A percentile compares a stretch with the other conserved stretches of the same genome.
Conservation (phyloP, 2,888 invertebrate genomes). For the Clepsis dumicolana region DNA sequence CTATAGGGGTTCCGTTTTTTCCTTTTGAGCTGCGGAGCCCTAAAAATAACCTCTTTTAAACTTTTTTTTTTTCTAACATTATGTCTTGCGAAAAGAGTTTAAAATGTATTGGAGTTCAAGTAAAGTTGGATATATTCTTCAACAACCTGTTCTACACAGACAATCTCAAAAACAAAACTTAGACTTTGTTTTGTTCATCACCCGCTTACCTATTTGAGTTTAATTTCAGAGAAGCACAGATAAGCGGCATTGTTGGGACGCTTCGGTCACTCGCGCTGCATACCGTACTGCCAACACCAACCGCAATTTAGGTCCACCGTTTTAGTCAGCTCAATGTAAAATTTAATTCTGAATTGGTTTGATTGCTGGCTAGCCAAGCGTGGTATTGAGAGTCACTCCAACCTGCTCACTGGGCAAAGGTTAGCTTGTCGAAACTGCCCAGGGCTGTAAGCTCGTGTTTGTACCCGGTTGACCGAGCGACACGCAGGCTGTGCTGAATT, state of each 20-base stretch:
- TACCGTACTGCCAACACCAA: slow-evolving; percentile 15
- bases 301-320: slow-evolving; percentile 19
- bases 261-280: slow-evolving; percentile 25
- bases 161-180: background rate
- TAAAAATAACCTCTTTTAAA: too few species aligned
- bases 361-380: background rate
- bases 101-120: background rate
- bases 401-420: background rate
- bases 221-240: slow-evolving; percentile 14
- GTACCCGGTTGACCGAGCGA: background rate
- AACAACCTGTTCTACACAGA: background rate
- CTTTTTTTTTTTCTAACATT: too few species aligned
- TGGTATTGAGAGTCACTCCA: background rate
- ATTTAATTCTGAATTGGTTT: slow-evolving; percentile 25
- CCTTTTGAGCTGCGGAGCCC: too few species aligned
- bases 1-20: too few species aligned
- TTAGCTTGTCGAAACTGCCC: background rate
- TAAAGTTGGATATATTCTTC: background rate
- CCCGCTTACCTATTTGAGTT: slow-evolving; percentile 19
- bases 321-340: slow-evolving; percentile 23
- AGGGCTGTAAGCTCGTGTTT: background rate
- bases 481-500: background rate
- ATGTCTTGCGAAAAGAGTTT: too few species aligned
- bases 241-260: slow-evolving; percentile 27
- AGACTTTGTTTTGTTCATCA: slow-evolving; percentile 11